Evolutionary conservation across 2,797 vertebrate genomes (phyloP).

Genomic region (Sebastolobus altivelis): DNA sequence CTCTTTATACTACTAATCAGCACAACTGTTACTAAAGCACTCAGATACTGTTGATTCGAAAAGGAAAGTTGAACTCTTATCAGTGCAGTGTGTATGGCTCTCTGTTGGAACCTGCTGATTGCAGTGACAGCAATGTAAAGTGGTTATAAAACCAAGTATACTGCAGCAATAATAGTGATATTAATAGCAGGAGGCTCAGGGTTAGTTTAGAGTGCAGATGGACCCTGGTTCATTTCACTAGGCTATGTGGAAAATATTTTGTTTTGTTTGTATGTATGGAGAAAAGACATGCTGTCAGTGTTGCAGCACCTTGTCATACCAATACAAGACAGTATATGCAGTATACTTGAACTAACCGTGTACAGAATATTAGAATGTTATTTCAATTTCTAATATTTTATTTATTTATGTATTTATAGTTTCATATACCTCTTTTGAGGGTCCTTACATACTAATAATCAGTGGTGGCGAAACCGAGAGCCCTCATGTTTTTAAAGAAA

Average conservation of each 20-base stretch:
- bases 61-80: slow-evolving; percentile 1
- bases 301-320: background rate
- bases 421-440: background rate
- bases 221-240: background rate
- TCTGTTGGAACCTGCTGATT: background rate
- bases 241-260: background rate
- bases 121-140: background rate
- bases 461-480: no score
- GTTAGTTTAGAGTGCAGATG: background rate
- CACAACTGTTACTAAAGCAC: background rate
- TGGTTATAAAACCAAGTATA: background rate
- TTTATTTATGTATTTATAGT: background rate
- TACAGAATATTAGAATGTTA: background rate
- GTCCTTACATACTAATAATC: background rate
- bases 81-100: background rate
- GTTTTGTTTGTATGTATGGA: background rate
- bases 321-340: background rate
- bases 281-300: background rate
- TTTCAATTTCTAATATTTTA: background rate
- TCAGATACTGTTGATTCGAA: background rate
- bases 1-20: background rate
- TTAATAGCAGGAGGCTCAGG: background rate
- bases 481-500: no score
- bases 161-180: background rate
- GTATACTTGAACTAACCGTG: background rate